phyloP scores from a whole-genome alignment of 2,113 vertebrate genomes.

The Calidris pugnax region DNA sequence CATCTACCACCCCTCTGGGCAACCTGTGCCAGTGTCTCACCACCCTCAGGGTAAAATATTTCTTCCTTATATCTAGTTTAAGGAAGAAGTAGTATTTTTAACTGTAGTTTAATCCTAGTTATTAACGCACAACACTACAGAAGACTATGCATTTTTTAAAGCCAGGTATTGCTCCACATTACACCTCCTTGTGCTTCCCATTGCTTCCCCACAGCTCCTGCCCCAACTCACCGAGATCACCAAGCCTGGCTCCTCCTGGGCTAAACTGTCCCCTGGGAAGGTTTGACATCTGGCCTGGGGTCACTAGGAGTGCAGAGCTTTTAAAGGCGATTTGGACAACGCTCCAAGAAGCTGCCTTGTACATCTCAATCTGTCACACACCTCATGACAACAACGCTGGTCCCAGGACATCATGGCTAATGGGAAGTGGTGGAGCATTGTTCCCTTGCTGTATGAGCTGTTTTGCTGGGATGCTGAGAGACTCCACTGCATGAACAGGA shows the following conservation, averaged over 20 bases:
- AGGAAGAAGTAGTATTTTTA: neutral
- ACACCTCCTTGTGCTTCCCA: neutral
- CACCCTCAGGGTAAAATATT: neutral
- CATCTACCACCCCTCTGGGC: neutral
- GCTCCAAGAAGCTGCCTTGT: neutral
- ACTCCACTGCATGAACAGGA: too few relatives aligned
- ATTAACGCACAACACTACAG: neutral
- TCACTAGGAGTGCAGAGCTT: neutral
- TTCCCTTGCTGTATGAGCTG: neutral
- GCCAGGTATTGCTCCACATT: too few relatives aligned
- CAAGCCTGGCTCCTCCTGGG: neutral
- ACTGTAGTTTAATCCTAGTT: neutral
- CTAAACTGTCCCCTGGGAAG: neutral
- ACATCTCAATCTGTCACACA: neutral
- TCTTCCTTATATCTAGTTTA: neutral
- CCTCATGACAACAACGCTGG: neutral
- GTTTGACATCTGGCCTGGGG: neutral
- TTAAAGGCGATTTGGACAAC: neutral
- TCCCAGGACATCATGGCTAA: neutral
- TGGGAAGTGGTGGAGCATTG: accelerated
- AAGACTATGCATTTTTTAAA: neutral
- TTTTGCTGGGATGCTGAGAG: neutral
- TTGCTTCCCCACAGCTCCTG: neutral
- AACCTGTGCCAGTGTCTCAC: neutral
- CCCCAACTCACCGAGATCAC: accelerated